Conservation (phyloP, 1,140 invertebrate genomes). For the Araneus ventricosus region DNA sequence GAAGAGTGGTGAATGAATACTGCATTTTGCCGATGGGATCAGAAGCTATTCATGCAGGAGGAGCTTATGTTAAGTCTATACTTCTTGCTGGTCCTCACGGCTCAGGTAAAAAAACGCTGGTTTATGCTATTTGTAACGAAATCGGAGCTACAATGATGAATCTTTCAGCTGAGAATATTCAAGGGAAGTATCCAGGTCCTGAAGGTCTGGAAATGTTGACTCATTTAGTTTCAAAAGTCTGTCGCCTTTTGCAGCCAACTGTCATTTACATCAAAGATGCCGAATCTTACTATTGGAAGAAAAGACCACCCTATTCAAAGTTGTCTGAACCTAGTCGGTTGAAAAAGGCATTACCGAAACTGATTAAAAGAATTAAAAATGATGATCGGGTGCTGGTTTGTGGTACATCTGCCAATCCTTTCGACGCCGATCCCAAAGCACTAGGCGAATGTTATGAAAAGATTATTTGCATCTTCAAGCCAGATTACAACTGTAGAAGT, state of each 20-base stretch:
- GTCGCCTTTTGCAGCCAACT: conserved; percentile 88
- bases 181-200: conserved; percentile 93
- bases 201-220: conserved; percentile 96
- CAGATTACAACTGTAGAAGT: conserved; percentile 92
- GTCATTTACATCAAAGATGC: conserved; percentile 95
- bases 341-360: conserved; percentile 95
- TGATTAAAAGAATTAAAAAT: conserved; percentile 88
- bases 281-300: conserved; percentile 96
- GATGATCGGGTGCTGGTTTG: conserved; percentile 91
- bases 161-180: conserved; percentile 92
- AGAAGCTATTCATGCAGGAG: conserved; percentile 27
- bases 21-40: conserved; percentile 89
- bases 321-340: conserved; percentile 93
- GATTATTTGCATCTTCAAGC: conserved; percentile 91
- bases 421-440: conserved; percentile 90
- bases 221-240: conserved; percentile 85
- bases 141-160: conserved; percentile 94
- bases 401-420: conserved; percentile 90
- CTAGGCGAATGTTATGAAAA: conserved; percentile 92
- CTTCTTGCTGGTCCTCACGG: conserved; percentile 89
- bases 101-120: conserved; percentile 92
- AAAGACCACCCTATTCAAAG: conserved; percentile 80
- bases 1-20: conserved; percentile 92
- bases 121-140: conserved; percentile 93
- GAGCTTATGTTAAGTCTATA: conserved; percentile 89